Base-by-base conservation (phyloP, 2,797 vertebrate species). In the Lagodon rhomboides region DNA sequence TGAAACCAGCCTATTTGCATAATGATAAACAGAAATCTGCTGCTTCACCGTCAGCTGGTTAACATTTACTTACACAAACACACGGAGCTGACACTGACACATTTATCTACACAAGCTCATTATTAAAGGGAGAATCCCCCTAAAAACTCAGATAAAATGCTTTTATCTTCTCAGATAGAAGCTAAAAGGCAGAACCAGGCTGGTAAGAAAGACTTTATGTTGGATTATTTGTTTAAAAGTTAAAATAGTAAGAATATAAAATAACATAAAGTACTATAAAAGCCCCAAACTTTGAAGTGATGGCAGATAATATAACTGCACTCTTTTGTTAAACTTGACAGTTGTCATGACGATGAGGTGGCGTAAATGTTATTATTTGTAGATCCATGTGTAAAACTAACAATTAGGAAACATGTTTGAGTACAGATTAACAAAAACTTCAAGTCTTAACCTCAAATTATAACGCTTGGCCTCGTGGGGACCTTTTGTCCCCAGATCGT, bases 11-110 rank as follows among this genome's bases (percentile, higher is more conserved):
- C 4, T 23, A 22, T 85, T 78, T 85, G 58, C 66, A 78, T 85
- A 49, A 75, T 49, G 75, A 75, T 47, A 41, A 77, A 69, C 73
- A 84, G 64, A 30, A 18, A 25, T 6, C 30, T 0, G 16, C 27
- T 46, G 71, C 54, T 8, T 0, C 58, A 12, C 23, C 54, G 16
- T 78, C 63, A n/a, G 44, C 66, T 72, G 17, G 25, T 71, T 22
- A 41, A 63, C 62, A 78, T 85, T 85, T 85, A n/a, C 75, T 75
- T 59, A 59, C 27, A 47, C 11, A 79, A 68, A 64, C 79, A 54
- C 43, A 58, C 3, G 15, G 9, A 9, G 10, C 34, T 51, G 43
- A 15, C 44, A 51, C 13, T 13, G 0, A 13, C 62, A 47, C 54
- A 41, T 15, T 2, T 6, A 23, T 50, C 17, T 59, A 7, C 11